Evolutionary conservation across 2,113 vertebrate species (phyloP), one percentile per base, ranked within the genome.

Genomic region (Monarcha castaneiventris): DNA sequence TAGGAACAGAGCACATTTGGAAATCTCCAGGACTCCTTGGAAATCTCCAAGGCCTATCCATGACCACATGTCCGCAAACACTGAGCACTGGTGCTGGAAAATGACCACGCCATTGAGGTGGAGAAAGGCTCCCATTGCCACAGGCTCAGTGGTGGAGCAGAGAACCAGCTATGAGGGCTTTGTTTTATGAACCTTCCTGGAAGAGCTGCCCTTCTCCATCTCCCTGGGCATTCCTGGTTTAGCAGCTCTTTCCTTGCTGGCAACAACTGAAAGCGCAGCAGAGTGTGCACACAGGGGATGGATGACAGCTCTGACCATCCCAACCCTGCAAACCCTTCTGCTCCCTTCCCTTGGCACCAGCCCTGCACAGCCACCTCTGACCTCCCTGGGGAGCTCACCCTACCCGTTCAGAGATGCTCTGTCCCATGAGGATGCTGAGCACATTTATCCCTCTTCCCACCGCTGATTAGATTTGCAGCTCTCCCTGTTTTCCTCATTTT

Each of bases 171-270:
- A 66, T 0, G 0, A 66, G 18, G 7, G 8, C 13, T 82, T 55
- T 0, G 1, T 39, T 33, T 61, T 5, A 26, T 0, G 4, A 87
- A 62, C 0, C 0, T 13, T 56, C 41, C 35, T 1, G 1, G 29
- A 6, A 14, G 33, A 91, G 32, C 13, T 1, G 3, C 29, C 23
- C 35, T 78, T 21, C 69, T 37, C 13, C 10, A 6, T 39, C 56
- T 59, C 63, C 67, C n/a, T 23, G 35, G 64, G 21, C 17, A 32
- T 5, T 78, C n/a, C 74, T 37, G n/a, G 35, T 64, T 79, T 41
- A 41, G 69, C 1, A 3, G 58, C 52, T 87, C 39, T 13, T 68
- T 41, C 77, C 73, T 1, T 3, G 35, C 48, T 85, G 43, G 37
- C 1, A 10, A 69, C 12, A 69, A 54, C 11, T 2, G 3, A 75